These are phyloP conservation scores for silkworm (Bombyx mori) DNA, from an alignment of 1,140 invertebrate genomes.

Conservation along the genomic window DNA sequence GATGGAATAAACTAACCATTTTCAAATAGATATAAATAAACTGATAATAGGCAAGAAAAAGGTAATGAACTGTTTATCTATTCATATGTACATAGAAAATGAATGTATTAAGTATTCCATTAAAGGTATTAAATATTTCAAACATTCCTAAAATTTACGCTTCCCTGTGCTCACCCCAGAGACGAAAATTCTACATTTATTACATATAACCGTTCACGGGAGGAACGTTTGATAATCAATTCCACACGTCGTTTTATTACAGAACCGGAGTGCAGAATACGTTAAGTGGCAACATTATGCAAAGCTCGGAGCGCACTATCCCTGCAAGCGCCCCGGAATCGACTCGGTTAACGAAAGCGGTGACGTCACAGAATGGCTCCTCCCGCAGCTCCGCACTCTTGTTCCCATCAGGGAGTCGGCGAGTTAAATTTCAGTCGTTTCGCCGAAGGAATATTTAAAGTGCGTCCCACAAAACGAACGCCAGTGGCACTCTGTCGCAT, in stretches of 20 bases:
- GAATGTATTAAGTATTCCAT: too few species aligned
- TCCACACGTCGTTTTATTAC: constrained; percentile 22
- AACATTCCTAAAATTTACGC: too few species aligned
- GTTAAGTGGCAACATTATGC: constrained; percentile 41
- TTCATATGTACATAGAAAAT: too few species aligned
- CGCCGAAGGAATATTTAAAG: constrained; percentile 44
- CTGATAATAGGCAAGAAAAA: too few species aligned
- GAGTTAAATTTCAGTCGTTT: constrained; percentile 44
- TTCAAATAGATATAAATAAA: too few species aligned
- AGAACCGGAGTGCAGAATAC: constrained; percentile 21
- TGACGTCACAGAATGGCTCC: neutral
- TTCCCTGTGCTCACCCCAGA: too few species aligned
- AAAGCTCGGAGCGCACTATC: constrained; percentile 21
- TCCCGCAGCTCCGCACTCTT: constrained; percentile 22
- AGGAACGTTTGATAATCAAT: constrained; percentile 18
- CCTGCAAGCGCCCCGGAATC: neutral
- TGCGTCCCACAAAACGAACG: constrained; percentile 38
- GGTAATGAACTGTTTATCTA: too few species aligned
- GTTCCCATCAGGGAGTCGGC: constrained; percentile 27
- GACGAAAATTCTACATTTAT: too few species aligned
- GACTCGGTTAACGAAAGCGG: constrained; percentile 1
- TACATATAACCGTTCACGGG: too few species aligned
- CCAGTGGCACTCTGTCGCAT: constrained; percentile 49
- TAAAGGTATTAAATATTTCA: too few species aligned
- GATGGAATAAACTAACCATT: too few species aligned